phyloP scores from a whole-genome alignment of 2,888 invertebrate species.

The Spisula solida region DNA sequence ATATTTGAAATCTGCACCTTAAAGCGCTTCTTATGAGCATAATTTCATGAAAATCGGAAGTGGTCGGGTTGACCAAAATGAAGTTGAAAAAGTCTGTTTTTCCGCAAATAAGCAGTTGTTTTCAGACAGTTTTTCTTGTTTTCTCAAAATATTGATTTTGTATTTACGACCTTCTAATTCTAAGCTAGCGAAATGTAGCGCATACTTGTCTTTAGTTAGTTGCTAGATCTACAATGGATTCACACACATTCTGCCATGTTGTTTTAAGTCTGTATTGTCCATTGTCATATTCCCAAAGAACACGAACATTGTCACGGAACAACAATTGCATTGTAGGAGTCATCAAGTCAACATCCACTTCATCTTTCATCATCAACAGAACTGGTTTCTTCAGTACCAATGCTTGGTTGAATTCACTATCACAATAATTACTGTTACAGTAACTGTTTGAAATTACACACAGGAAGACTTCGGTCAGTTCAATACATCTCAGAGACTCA shows the following conservation, averaged over 20 bases:
- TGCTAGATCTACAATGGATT: constrained; percentile 7
- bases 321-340: not conserved
- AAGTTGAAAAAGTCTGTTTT: no score
- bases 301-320: not conserved
- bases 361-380: constrained; percentile 23
- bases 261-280: constrained; percentile 1
- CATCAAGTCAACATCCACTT: constrained; percentile 14
- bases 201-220: no score
- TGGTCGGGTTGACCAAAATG: no score
- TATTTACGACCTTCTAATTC: no score
- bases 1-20: no score
- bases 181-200: no score
- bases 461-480: not conserved
- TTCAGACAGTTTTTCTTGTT: no score
- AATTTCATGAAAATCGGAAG: no score
- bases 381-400: constrained; percentile 7
- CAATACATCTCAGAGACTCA: not conserved
- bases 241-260: constrained; percentile 28
- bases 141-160: no score
- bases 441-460: constrained; percentile 10
- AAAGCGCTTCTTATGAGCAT: no score
- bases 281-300: not conserved
- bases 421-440: constrained; percentile 27
- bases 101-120: no score
- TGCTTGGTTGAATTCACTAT: constrained; percentile 24